Evolutionary conservation across 2,113 vertebrate species (phyloP).

Genomic region (Ictalurus punctatus): DNA sequence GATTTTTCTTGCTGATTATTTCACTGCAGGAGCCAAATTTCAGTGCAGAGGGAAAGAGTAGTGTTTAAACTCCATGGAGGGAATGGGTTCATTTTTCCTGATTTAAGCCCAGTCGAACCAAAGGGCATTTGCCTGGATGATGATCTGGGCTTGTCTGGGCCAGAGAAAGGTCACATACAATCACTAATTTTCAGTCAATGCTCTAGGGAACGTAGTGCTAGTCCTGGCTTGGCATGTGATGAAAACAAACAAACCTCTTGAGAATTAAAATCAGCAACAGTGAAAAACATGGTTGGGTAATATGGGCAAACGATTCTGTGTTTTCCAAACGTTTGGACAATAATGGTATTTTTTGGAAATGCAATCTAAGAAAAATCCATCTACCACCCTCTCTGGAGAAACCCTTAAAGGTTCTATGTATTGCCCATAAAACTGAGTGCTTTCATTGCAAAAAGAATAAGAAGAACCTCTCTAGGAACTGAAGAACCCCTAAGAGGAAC

Average conservation of each 20-base stretch:
- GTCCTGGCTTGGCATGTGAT: not conserved
- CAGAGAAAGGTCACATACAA: slow-evolving; percentile 66
- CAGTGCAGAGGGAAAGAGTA: slow-evolving; percentile 12
- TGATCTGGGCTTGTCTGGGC: slow-evolving; percentile 53
- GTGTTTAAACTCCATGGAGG: slow-evolving; percentile 35
- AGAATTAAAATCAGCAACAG: not conserved
- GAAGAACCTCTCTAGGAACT: not conserved
- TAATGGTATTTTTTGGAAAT: not conserved
- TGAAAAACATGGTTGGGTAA: not conserved
- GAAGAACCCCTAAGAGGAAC: not conserved
- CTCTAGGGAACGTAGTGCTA: not conserved
- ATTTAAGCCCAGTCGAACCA: slow-evolving; percentile 42
- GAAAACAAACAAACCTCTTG: not conserved
- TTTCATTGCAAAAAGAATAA: not conserved
- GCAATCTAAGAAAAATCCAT: not conserved
- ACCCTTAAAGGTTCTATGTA: not conserved
- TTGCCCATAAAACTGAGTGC: not conserved
- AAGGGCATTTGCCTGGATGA: slow-evolving; percentile 50
- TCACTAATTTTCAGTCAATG: slow-evolving; percentile 37
- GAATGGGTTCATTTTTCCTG: slow-evolving; percentile 37
- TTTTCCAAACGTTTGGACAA: not conserved
- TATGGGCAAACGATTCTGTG: not conserved
- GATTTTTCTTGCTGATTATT: slow-evolving; percentile 61
- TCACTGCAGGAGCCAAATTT: slow-evolving; percentile 44
- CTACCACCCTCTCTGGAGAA: not conserved